Percentiles rank a stretch among this genome's conserved stretches.
phyloP scores from a whole-genome alignment of 2,113 vertebrate species.

The Atlantisia rogersi region DNA sequence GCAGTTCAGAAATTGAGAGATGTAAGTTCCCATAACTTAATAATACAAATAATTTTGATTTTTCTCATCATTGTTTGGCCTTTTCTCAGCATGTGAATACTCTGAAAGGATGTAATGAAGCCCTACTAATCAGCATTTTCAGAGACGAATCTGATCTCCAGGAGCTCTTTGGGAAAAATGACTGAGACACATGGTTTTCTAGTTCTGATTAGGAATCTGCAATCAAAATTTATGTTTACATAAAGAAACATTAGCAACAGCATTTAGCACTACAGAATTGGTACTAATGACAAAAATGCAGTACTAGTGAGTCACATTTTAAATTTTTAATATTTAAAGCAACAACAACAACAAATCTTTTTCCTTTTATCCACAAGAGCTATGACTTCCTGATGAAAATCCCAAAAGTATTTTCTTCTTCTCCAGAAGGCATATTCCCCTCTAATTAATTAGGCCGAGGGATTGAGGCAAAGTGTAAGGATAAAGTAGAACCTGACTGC shows the following conservation, averaged over 20 bases:
- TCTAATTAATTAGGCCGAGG: constrained; percentile 74
- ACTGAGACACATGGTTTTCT: not conserved
- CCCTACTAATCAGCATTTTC: constrained; percentile 32
- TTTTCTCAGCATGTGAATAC: not conserved
- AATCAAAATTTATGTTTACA: constrained; percentile 37
- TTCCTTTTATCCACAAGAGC: constrained; percentile 66
- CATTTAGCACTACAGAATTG: constrained; percentile 50
- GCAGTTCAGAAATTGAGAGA: not conserved
- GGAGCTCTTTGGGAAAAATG: constrained; percentile 24
- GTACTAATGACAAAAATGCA: constrained; percentile 68
- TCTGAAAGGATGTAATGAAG: constrained; percentile 31
- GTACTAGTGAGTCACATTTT: constrained; percentile 51
- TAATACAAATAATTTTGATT: not conserved
- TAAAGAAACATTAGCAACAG: constrained; percentile 58
- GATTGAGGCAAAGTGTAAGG: constrained; percentile 19
- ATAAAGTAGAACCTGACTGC: constrained; percentile 24
- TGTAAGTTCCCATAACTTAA: not conserved
- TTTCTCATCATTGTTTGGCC: not conserved
- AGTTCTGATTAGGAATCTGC: not conserved
- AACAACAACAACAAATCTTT: constrained; percentile 70
- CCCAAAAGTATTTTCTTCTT: constrained; percentile 66
- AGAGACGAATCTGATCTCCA: not conserved
- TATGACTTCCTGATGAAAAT: constrained; percentile 73
- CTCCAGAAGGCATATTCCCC: constrained; percentile 71
- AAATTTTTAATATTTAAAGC: constrained; percentile 70